Evolutionary conservation across 2,888 invertebrate species (phyloP), one percentile per base, ranked within the genome.

Genomic region (Poecilus cupreus): DNA sequence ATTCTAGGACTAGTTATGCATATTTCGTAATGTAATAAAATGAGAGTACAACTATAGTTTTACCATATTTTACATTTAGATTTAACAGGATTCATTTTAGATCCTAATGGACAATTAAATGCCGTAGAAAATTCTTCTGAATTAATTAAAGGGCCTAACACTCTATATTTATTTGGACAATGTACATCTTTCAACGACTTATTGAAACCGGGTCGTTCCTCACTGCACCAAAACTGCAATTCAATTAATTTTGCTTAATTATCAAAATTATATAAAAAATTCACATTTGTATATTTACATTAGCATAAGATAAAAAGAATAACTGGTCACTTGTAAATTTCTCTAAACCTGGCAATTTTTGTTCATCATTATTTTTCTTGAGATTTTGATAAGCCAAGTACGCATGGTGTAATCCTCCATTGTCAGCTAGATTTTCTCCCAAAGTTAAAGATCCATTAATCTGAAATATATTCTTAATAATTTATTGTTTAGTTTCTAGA

Each of bases 341-440:
- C 84, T 94, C 94, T 85, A 96, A 93, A 0, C 96, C 96, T 0
- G 96, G 95, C 80, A 96, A 89, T 81, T 91, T 89, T 0, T 89
- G 88, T 86, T 96, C 96, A 0, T 89, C 89, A 0, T 93, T 88
- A 80, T 90, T 89, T 57, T 89, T 87, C 68, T 92, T 89, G 86
- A 93, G 94, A 76, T 91, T 90, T 82, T 91, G 90, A 84, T 96
- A 93, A 0, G 95, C 96, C 49, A 91, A 89, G 37, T 92, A 91
- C 0, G 96, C 94, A 87, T 95, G 94, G 70, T 94, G 91, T 70
- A 96, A 89, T 0, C 96, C 96, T 0, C 96, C 96, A 85, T 96
- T 96, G 86, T 96, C 96, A 0, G 96, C 96, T 82, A 96, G 94
- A 85, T 96, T 96, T 89, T 96, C 96, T 0, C 94, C 95, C 77